Conservation (phyloP, 2,113 vertebrate genomes). For the Phasianus colchicus region DNA sequence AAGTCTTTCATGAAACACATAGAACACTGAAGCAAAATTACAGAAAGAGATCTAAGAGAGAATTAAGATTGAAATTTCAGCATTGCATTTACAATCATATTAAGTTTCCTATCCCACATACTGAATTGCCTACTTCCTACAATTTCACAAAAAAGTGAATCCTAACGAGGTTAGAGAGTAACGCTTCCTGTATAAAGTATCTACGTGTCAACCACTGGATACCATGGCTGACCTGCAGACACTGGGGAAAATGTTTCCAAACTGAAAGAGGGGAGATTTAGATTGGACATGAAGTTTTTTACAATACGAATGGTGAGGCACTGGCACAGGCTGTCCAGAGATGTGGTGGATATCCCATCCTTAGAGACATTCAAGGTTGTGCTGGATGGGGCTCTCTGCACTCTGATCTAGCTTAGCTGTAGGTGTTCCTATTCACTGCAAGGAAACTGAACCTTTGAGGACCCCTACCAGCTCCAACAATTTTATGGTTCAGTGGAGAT, state of each 20-base stretch:
- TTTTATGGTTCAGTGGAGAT: neutral
- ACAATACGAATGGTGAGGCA: neutral
- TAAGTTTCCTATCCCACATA: neutral
- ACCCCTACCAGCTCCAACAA: no score
- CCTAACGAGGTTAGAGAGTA: neutral
- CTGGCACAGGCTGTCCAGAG: neutral
- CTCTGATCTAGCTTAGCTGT: no score
- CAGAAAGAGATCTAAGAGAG: neutral
- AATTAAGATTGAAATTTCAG: neutral
- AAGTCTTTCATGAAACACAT: neutral
- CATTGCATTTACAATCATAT: neutral
- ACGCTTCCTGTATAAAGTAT: neutral
- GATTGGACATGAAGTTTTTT: no score
- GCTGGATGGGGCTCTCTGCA: no score
- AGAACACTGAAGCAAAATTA: neutral
- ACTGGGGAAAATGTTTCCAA: no score
- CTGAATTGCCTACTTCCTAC: neutral
- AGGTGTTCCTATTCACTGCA: no score
- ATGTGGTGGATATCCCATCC: no score
- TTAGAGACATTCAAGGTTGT: no score
- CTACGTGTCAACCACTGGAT: fast-evolving
- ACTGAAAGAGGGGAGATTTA: no score
- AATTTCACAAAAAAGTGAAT: neutral
- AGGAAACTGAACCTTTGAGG: no score
- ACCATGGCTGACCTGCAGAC: neutral